Conservation (phyloP, 2,113 vertebrate genomes). For the Apteryx mantelli region DNA sequence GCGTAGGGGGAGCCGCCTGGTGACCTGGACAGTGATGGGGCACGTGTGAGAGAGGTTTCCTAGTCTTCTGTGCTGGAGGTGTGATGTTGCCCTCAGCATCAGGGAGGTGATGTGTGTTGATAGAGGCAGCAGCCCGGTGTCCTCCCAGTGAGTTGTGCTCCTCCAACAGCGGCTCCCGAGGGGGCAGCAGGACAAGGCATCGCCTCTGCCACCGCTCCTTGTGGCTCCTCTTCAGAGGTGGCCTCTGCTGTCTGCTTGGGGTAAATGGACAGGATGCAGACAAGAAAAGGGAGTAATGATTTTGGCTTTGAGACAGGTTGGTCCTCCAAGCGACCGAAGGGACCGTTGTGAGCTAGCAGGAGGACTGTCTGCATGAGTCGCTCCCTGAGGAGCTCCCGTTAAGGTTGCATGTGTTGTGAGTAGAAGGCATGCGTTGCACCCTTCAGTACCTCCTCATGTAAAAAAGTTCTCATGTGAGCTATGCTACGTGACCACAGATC, state of each 20-base stretch:
- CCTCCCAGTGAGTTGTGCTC: background rate
- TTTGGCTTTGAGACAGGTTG: background rate
- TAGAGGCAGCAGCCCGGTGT: background rate
- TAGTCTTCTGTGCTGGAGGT: fast-evolving
- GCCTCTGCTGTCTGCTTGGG: background rate
- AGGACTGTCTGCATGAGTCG: background rate
- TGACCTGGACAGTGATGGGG: background rate
- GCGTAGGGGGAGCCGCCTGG: background rate
- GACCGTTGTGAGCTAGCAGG: background rate
- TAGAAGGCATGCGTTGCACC: background rate
- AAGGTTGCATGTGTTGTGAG: background rate
- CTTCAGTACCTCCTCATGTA: fast-evolving
- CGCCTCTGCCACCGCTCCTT: background rate
- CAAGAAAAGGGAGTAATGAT: background rate
- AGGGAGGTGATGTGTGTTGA: background rate
- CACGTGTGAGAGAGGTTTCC: fast-evolving
- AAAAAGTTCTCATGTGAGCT: background rate
- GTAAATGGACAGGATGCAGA: background rate
- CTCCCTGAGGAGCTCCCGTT: fast-evolving
- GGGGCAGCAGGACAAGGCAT: background rate
- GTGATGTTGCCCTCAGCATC: background rate
- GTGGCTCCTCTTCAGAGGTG: too few species aligned
- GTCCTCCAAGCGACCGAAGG: background rate
- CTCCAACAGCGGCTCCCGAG: background rate
- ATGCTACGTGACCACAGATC: background rate